Base-by-base conservation (phyloP, 2,113 vertebrate species). In the Leucopsar rothschildi region DNA sequence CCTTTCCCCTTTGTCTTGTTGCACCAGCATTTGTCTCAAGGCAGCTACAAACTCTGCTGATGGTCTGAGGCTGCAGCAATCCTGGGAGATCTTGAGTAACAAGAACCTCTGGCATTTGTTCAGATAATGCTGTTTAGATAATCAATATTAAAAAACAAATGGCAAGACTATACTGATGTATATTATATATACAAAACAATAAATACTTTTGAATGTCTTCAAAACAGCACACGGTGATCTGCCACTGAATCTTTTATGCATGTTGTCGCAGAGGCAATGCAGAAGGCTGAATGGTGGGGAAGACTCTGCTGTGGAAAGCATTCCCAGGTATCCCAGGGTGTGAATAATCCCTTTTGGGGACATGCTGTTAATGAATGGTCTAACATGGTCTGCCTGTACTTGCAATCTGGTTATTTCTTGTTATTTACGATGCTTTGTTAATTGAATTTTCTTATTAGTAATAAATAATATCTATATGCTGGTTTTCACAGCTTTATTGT, bases 401-500 rank as follows among this genome's bases (percentile, higher is more conserved):
- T 94, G 71, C 59, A 61, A 11, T 35, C 55, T 72, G 56, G 56
- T 73, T 73, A 15, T 82, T 92, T 85, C 45, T 65, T 61, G 24
- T 92, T 92, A 87, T 91, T 93, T 95, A 85, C 2, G 55, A 16
- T 25, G 12, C 42, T 85, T 47, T 28, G 11, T 82, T 88, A 86
- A 88, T 70, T 93, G 42, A 57, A 47, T 92, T 90, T 93, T 73
- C 82, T 73, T 88, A 77, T 52, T 44, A 61, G 78, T 18, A 76
- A 50, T 92, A 63, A 90, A 59, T 80, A 92, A 50, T 52, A 80
- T 47, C 75, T 42, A 8, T 63, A 25, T 69, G 49, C 31, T 90
- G 70, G 42, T 60, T 94, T 88, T 68, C 75, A 56, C 47, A 75
- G 5, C 22, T 93, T 45, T 40, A 5, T 63, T 72, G 35, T 64